A percentile compares a stretch with the other conserved stretches of the same genome.
phyloP scores from a whole-genome alignment of 1,140 invertebrate species.

The Euura saliciscinereae region DNA sequence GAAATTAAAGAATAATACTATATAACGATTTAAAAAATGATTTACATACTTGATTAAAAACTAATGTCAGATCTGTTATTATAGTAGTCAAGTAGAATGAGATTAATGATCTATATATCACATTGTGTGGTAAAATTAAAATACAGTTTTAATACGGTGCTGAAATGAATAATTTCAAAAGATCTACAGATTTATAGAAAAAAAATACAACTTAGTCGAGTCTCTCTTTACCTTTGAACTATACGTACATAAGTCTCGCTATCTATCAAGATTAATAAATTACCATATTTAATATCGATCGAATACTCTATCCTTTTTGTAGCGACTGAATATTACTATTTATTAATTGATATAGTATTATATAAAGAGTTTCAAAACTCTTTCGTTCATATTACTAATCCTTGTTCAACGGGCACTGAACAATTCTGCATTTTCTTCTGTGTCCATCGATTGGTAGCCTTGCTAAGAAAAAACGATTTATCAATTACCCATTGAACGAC shows the following conservation, averaged over 20 bases:
- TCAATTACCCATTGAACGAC: slow-evolving; percentile 18
- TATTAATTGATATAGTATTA: too few species aligned
- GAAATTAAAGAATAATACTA: not conserved
- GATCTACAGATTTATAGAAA: not conserved
- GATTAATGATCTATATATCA: not conserved
- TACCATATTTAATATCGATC: not conserved
- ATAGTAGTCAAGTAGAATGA: not conserved
- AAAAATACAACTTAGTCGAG: not conserved
- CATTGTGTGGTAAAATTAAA: not conserved
- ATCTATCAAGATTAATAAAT: not conserved
- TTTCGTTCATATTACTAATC: not conserved
- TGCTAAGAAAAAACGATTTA: slow-evolving; percentile 42
- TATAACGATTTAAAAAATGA: not conserved
- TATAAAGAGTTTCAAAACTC: not conserved
- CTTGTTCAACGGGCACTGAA: slow-evolving; percentile 33
- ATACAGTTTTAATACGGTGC: not conserved
- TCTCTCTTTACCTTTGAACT: not conserved
- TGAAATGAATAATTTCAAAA: not conserved
- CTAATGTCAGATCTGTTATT: not conserved
- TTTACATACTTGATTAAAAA: not conserved
- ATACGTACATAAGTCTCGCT: not conserved
- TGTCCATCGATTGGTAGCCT: slow-evolving; percentile 56
- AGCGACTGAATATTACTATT: not conserved
- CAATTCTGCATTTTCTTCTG: slow-evolving; percentile 52
- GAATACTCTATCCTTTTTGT: not conserved